Evolutionary conservation across 2,113 vertebrate genomes (phyloP), one percentile per base, ranked within the genome.

Genomic region (Falco punctatus): DNA sequence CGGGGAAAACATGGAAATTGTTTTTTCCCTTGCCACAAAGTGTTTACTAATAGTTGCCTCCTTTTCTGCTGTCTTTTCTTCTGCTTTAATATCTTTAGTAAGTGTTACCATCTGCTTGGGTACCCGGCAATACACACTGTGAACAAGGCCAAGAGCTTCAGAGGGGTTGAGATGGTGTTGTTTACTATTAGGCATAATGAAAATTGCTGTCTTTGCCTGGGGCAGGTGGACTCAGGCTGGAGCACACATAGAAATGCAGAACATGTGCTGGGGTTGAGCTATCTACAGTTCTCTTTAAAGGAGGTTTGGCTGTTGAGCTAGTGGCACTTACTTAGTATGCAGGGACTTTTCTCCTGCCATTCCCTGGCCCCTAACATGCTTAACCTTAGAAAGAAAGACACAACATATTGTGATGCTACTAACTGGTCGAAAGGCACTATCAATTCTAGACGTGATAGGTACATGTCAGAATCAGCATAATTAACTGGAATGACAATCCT

Each of bases 381-480:
- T 70, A 95, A 88, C 73, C 80, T 96, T 70, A 66, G 93, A 90
- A 59, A 97, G 88, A 96, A 97, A 95, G 87, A 42, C 80, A 85
- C 35, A 44, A 58, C 82, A 73, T 67, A 87, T 86, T 88, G 88
- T 65, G 83, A 91, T 81, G 73, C 79, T 94, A 21, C 80, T 94
- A 91, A 95, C 81, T 88, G 81, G 86, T 93, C 24, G 44, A 95
- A 96, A 97, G 71, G 89, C 70, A 35, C 64, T 72, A 96, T 97
- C 96, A 90, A 62, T 98, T 97, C 96, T 79, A 94, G 92, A 87
- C 13, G 70, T 96, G 96, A 96, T 97, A 97, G 96, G 93, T 96
- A 48, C 52, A 57, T 96, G 97, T 97, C 97, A 97, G 94, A 98
- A 98, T 97, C 95, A 91, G 94, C 96, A 97, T 96, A 98, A 97